Conservation (phyloP, 2,113 vertebrate genomes). For the Sander vitreus region DNA sequence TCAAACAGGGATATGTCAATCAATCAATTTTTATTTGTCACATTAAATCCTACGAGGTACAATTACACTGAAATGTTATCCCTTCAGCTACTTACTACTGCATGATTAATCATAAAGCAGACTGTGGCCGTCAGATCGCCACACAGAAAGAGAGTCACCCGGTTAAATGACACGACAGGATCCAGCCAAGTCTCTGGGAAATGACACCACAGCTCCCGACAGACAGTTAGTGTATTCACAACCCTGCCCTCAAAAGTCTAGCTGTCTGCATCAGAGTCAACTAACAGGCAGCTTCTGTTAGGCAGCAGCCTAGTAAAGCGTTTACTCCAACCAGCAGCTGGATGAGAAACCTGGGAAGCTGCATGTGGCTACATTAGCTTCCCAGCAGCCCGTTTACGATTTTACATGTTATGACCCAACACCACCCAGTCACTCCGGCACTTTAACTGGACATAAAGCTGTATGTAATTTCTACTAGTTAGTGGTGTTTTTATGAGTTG, state of each 20-base stretch:
- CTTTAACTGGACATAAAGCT: background rate
- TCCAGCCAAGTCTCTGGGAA: no score
- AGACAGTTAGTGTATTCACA: background rate
- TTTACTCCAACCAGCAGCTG: background rate
- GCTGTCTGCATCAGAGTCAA: background rate
- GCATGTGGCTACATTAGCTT: conserved; percentile 37
- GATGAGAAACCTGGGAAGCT: background rate
- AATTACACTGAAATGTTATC: no score
- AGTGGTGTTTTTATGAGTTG: fast-evolving
- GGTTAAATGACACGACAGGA: no score
- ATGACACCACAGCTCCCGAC: no score
- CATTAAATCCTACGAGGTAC: no score
- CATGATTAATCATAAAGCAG: no score
- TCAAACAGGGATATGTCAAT: background rate
- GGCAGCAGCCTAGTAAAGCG: background rate
- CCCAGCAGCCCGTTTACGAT: background rate
- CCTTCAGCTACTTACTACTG: no score
- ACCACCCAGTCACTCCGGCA: background rate
- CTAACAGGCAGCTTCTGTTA: background rate
- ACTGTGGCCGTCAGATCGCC: no score
- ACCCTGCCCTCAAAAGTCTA: background rate
- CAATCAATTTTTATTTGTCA: no score
- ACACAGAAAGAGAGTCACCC: no score
- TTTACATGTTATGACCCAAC: background rate
- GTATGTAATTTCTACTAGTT: fast-evolving